Evolutionary conservation across 2,113 vertebrate genomes (phyloP).

Genomic region (Corythornis madagascariensis): DNA sequence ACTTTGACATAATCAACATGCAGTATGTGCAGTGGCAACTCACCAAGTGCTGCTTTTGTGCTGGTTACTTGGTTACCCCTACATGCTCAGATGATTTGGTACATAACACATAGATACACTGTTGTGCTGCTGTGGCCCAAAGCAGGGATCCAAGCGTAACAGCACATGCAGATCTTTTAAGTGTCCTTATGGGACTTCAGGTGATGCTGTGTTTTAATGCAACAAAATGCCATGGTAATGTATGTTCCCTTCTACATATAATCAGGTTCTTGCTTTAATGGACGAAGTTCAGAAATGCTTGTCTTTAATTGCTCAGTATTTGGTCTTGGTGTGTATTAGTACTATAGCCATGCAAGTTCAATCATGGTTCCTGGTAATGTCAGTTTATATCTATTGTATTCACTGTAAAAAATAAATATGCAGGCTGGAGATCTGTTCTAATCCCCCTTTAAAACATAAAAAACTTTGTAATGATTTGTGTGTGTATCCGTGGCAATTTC

Average conservation of each 20-base stretch:
- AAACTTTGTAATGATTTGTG: not conserved
- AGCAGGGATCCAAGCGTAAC: not conserved
- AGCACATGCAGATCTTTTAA: not conserved
- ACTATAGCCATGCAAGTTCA: accelerated
- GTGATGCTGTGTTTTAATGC: not conserved
- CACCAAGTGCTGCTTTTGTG: not conserved
- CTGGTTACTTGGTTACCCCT: not conserved
- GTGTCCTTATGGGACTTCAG: not conserved
- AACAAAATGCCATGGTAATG: not conserved
- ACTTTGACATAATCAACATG: not conserved
- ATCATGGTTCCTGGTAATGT: not conserved
- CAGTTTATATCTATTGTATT: not conserved
- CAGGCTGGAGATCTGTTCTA: not conserved
- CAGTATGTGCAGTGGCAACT: not conserved
- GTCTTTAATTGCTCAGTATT: not conserved
- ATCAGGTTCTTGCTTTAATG: not conserved
- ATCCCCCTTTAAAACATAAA: accelerated
- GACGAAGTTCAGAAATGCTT: not conserved
- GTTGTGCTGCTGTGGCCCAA: not conserved
- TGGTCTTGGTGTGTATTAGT: not conserved
- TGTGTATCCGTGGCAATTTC: not conserved
- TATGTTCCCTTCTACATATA: not conserved
- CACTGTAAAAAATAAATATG: not conserved
- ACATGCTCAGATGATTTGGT: not conserved
- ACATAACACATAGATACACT: not conserved